These are phyloP conservation scores for Zaprionus nigranus DNA, from an alignment of 1,140 invertebrate genomes.

Conservation along the genomic window DNA sequence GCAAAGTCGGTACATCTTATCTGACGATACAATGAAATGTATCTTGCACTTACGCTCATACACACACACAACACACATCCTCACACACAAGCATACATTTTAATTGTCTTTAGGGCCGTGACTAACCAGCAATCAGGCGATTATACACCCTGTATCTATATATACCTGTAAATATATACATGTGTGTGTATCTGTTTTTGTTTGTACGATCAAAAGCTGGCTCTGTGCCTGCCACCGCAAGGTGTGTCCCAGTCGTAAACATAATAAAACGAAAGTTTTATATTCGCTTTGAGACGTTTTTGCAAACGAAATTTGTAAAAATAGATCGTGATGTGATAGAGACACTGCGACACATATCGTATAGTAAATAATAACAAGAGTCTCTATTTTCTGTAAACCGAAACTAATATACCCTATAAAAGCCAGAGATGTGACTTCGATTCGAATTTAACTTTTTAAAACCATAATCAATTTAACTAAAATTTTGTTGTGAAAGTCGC, in stretches of 20 bases:
- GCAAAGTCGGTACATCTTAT: conserved; percentile 26
- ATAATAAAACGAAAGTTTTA: conserved; percentile 73
- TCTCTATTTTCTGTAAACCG: conserved; percentile 33
- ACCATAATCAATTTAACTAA: background rate
- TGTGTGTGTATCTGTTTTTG: background rate
- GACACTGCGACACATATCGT: conserved; percentile 52
- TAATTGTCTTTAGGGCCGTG: conserved; percentile 48
- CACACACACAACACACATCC: conserved; percentile 10
- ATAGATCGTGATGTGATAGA: conserved; percentile 75
- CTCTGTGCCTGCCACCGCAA: conserved; percentile 55
- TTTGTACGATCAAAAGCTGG: conserved; percentile 57
- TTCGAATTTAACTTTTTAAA: background rate
- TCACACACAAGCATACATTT: conserved; percentile 21
- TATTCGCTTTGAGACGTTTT: conserved; percentile 63
- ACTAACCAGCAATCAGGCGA: conserved; percentile 19
- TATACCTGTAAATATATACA: background rate
- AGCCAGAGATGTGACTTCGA: background rate
- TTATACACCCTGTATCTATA: background rate
- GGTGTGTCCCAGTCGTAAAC: conserved; percentile 57
- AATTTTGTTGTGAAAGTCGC: background rate
- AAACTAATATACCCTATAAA: conserved; percentile 26
- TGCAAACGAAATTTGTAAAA: conserved; percentile 75
- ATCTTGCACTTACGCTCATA: conserved; percentile 48
- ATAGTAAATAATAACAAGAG: conserved; percentile 53
- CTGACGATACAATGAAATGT: conserved; percentile 54